Base-by-base conservation (phyloP, 2,888 invertebrate genomes). In the Phalangium opilio region DNA sequence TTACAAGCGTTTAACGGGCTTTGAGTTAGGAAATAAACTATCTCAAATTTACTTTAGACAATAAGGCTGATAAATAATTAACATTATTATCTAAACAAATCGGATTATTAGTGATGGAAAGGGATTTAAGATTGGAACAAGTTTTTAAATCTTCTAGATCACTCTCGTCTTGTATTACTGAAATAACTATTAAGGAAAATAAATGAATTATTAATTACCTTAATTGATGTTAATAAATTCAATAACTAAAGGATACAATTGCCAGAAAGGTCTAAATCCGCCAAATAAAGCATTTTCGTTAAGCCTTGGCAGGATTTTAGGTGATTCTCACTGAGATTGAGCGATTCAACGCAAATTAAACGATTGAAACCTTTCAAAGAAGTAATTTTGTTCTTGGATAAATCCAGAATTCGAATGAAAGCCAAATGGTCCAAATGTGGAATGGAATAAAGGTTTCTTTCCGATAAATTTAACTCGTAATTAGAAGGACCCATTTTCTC, bases 221-320 rank as follows among this genome's bases (percentile, higher is more conserved):
- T n/a, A n/a, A n/a, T n/a, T n/a, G n/a, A n/a, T n/a, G n/a, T n/a
- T n/a, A n/a, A n/a, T n/a, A n/a, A n/a, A n/a, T n/a, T n/a, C n/a
- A n/a, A n/a, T 27, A 27, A 27, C 27, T 27, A 27, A 52, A 50
- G 52, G 52, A 52, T 52, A 56, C 56, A 45, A 35, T 56, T 56
- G 34, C 47, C 49, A n/a, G 45, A 47, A 11, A 53, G 17, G 12
- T 52, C 52, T n/a, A 56, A 34, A 32, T 21, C 27, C 43, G 46
- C 52, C 34, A 56, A 42, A 17, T 47, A 35, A 7, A 38, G 11
- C n/a, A 55, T 35, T 3, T 44, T 36, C 32, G 51, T 45, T n/a
- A 48, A 11, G 15, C 51, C 50, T 34, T 48, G 33, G 14, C 54
- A 47, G 21, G 40, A 32, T 15, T 45, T 39, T 3, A 56, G 34